Evolutionary conservation across 2,113 vertebrate species (phyloP).

Genomic region (Dipodomys spectabilis): DNA sequence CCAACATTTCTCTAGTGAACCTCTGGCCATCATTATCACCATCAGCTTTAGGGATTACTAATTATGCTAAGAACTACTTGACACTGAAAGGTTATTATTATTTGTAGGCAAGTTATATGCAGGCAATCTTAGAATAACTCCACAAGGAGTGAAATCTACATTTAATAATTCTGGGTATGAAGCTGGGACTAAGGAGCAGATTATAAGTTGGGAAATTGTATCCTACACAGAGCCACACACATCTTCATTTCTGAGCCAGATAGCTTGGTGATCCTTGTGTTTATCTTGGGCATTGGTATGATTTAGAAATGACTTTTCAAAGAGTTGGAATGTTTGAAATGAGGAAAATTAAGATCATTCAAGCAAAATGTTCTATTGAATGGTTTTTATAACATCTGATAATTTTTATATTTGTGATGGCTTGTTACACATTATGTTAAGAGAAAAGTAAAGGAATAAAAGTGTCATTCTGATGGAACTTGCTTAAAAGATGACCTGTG

Average conservation of each 20-base stretch:
- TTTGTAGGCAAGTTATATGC: background rate
- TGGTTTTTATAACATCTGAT: slow-evolving; percentile 10
- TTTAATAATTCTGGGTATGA: background rate
- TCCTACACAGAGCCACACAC: background rate
- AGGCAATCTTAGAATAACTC: background rate
- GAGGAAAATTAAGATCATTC: slow-evolving; percentile 39
- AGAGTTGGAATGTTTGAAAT: slow-evolving; percentile 32
- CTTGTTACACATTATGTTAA: slow-evolving; percentile 15
- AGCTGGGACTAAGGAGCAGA: background rate
- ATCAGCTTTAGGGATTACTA: background rate
- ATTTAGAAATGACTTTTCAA: slow-evolving; percentile 57
- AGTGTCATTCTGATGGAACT: background rate
- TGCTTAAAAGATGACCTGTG: slow-evolving; percentile 11
- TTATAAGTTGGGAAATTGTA: background rate
- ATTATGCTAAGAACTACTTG: background rate
- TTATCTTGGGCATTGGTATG: slow-evolving; percentile 25
- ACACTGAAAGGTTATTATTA: background rate
- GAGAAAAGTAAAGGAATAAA: slow-evolving; percentile 18
- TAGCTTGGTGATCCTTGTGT: background rate
- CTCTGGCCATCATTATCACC: background rate
- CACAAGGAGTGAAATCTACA: background rate
- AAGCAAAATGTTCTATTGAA: slow-evolving; percentile 14
- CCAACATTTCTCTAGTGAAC: background rate
- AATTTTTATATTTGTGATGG: slow-evolving; percentile 40
- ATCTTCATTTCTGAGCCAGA: slow-evolving; percentile 17